Evolutionary conservation across 2,113 vertebrate species (phyloP).

Genomic region (Sylvia atricapilla): DNA sequence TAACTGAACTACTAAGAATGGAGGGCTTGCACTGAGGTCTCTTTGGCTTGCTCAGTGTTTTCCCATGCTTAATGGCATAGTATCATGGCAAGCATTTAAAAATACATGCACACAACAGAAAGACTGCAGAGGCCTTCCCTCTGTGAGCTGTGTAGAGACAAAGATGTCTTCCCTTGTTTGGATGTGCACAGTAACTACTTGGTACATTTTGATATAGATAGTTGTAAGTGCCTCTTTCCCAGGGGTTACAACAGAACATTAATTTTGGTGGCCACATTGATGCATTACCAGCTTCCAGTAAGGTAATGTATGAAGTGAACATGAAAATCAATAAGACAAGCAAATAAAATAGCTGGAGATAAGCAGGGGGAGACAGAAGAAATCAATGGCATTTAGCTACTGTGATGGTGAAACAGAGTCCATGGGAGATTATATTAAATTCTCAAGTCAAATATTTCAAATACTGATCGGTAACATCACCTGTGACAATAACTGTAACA

Average conservation of each 20-base stretch:
- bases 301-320: constrained; percentile 29
- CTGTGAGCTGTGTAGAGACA: not conserved
- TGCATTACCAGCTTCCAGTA: not conserved
- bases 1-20: not conserved
- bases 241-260: not conserved
- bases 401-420: not conserved
- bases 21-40: not conserved
- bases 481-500: not conserved
- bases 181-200: not conserved
- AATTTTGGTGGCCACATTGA: constrained; percentile 22
- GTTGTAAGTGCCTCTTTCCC: not conserved
- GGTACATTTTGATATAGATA: not conserved
- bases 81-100: not conserved
- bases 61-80: too few relatives aligned
- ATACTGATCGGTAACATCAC: not conserved
- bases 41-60: not conserved
- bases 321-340: constrained; percentile 31
- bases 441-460: not conserved
- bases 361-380: not conserved
- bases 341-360: constrained; percentile 32
- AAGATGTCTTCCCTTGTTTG: not conserved
- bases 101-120: not conserved
- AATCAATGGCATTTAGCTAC: constrained; percentile 26
- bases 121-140: not conserved
- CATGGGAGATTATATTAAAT: not conserved